phyloP scores from a whole-genome alignment of 2,797 vertebrate species.

The Rhincodon typus region DNA sequence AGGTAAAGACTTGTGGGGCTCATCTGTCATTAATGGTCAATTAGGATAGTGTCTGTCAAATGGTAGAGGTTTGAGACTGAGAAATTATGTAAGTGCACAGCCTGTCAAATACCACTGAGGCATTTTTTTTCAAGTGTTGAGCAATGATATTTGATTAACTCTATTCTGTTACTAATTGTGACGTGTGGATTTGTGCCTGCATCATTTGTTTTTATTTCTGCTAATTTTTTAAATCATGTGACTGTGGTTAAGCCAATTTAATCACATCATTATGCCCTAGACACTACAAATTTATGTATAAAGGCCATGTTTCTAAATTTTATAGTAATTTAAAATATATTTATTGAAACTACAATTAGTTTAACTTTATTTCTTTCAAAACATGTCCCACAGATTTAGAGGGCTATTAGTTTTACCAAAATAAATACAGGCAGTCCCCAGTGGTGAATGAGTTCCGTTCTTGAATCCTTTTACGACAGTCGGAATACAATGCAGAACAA shows the following conservation, averaged over 20 bases:
- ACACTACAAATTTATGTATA: not conserved
- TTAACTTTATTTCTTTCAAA: slow-evolving; percentile 13
- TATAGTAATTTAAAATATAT: not conserved
- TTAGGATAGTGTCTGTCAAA: not conserved
- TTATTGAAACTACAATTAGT: not conserved
- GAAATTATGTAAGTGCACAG: slow-evolving; percentile 12
- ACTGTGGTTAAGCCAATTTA: not conserved
- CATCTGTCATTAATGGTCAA: slow-evolving; percentile 30
- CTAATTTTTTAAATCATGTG: not conserved
- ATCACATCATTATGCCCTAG: not conserved
- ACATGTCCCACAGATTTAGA: not conserved
- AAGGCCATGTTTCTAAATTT: not conserved
- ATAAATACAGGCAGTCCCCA: not conserved
- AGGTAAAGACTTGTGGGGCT: slow-evolving; percentile 7
- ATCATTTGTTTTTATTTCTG: not conserved
- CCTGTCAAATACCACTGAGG: not conserved
- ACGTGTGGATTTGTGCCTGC: not conserved
- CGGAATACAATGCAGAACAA: too few relatives aligned
- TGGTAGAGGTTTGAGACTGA: not conserved
- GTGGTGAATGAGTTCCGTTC: too few relatives aligned
- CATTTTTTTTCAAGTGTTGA: not conserved
- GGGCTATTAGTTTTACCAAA: not conserved
- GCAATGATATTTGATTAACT: slow-evolving; percentile 17
- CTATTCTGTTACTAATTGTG: not conserved
- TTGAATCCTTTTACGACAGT: too few relatives aligned